Base-by-base conservation (phyloP, 2,888 invertebrate genomes). In the Nebria salina region DNA sequence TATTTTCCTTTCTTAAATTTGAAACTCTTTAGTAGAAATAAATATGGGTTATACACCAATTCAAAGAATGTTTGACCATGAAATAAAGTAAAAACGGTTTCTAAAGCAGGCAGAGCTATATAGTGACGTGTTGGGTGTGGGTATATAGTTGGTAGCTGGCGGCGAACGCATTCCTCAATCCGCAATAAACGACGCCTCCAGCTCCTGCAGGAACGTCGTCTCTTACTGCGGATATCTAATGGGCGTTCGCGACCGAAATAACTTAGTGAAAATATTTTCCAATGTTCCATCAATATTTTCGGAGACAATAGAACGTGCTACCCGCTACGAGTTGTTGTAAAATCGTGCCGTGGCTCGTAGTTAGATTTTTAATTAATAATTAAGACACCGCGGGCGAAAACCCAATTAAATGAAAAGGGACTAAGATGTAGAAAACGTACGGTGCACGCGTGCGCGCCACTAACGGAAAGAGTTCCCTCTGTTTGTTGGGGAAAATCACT, bases 271-370 rank as follows among this genome's bases (percentile, higher is more conserved):
- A 73, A 78, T 78, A 74, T 78, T 78, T 66, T 74, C 70, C 73
- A 42, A 73, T 78, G 73, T 65, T 78, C 73, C 74, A 78, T 78
- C 78, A 78, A 78, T 78, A 73, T 78, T 78, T 78, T 73, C 78
- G 15, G 25, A 78, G 73, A 78, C 73, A 78, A 78, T 78, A 78
- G 73, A 73, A 78, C 78, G 78, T 78, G 78, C 73, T 72, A 8
- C 25, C 54, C 76, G 76, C 77, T 41, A 54, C 13, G 54, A 54
- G 8, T 26, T 70, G 70, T 26, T 70, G 20, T 34, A 41, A 73
- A 73, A 26, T 42, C 13, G 41, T 26, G 42, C 65, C 41, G n/a
- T 72, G 13, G 65, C n/a, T 77, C 41, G 73, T 66, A 25, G 20
- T 20, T 76, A 42, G 66, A 68, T 73, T 78, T 70, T 78, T 78